Conservation (phyloP, 2,797 vertebrate genomes). For the Xiphophorus birchmanni region DNA sequence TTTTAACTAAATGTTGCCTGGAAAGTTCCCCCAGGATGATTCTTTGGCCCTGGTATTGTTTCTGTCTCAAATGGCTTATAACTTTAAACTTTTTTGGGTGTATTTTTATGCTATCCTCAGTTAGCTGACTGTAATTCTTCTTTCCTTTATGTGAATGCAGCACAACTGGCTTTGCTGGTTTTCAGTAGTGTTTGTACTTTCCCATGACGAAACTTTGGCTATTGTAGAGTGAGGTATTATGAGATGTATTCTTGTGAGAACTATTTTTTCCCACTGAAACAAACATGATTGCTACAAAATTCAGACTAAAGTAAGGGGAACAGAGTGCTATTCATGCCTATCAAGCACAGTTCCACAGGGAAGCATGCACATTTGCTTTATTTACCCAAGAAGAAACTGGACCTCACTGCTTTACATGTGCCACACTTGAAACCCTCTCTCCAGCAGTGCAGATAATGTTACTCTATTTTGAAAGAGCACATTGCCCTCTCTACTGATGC, state of each 20-base stretch:
- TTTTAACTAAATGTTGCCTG: constrained; percentile 12
- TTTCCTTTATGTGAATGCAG: constrained; percentile 28
- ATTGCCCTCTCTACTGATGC: constrained; percentile 61
- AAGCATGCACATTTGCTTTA: constrained; percentile 40
- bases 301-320: constrained; percentile 18
- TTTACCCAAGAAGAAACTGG: constrained; percentile 45
- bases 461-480: constrained; percentile 67
- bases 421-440: constrained; percentile 56
- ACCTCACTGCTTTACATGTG: constrained; percentile 30
- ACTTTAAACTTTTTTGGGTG: constrained; percentile 26
- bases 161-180: constrained; percentile 55
- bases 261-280: background rate
- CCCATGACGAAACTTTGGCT: constrained; percentile 19
- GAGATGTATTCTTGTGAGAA: background rate
- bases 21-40: background rate
- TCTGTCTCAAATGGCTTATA: constrained; percentile 30
- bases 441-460: constrained; percentile 52
- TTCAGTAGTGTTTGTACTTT: constrained; percentile 26
- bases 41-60: constrained; percentile 34
- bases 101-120: constrained; percentile 25
- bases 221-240: background rate
- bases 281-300: constrained; percentile 14
- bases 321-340: constrained; percentile 11
- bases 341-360: constrained; percentile 6
- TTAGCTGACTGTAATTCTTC: constrained; percentile 9